Percentiles rank a stretch among this genome's conserved stretches.
phyloP scores from a whole-genome alignment of 2,797 vertebrate species.

The Cirrhinus mrigala region DNA sequence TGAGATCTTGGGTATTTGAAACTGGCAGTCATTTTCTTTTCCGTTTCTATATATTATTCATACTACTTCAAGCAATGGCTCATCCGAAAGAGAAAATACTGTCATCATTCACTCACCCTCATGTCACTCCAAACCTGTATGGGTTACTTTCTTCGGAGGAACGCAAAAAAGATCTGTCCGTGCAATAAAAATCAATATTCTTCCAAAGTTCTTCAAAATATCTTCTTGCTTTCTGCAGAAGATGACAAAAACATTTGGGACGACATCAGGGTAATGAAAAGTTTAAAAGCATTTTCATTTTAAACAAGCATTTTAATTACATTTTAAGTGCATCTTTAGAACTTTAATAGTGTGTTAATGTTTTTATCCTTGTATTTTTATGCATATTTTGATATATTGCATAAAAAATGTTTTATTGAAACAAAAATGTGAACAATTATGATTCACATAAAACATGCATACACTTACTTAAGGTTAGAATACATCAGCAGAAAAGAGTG shows the following conservation, averaged over 20 bases:
- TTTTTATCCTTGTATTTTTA: background rate
- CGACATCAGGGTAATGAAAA: background rate
- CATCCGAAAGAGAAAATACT: background rate
- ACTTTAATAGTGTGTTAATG: background rate
- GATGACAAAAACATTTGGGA: background rate
- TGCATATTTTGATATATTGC: background rate
- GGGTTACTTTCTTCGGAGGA: background rate
- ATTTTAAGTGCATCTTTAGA: background rate
- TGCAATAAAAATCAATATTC: background rate
- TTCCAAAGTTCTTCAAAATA: no score
- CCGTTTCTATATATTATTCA: conserved; percentile 2
- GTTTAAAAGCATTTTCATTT: no score
- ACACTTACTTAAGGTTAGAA: background rate
- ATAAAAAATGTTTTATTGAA: background rate
- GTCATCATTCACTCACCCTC: background rate
- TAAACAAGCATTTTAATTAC: no score
- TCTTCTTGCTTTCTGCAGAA: background rate
- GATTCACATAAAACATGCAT: background rate
- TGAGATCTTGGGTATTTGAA: background rate
- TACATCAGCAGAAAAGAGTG: background rate
- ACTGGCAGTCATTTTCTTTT: background rate
- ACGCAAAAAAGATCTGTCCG: background rate
- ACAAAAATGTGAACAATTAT: background rate
- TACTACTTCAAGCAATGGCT: background rate
- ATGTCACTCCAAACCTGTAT: background rate